Evolutionary conservation across 2,797 vertebrate genomes (phyloP).

Genomic region (Linurgus olivaceus): DNA sequence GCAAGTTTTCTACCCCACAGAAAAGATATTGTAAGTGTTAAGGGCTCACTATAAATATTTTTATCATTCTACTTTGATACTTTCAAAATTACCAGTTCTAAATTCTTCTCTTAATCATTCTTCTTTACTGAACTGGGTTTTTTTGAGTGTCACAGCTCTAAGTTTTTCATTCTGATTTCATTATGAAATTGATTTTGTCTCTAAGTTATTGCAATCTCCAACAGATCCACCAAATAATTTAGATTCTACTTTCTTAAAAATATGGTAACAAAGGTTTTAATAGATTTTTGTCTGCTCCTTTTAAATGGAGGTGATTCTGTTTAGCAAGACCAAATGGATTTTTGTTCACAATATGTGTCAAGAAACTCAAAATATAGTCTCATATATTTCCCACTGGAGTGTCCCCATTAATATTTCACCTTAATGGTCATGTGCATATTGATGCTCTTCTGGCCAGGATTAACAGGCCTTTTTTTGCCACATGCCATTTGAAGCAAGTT

Average conservation of each 20-base stretch:
- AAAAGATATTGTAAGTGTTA: neutral
- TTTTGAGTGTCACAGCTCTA: neutral
- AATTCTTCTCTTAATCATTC: neutral
- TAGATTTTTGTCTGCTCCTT: neutral
- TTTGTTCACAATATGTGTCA: neutral
- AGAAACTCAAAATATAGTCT: neutral
- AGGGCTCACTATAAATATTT: neutral
- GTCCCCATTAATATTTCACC: neutral
- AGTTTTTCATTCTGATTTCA: neutral
- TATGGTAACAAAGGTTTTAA: neutral
- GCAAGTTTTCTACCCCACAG: neutral
- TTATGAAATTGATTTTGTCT: neutral
- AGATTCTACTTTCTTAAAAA: neutral
- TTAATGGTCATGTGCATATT: neutral
- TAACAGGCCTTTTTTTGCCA: neutral
- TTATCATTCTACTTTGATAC: neutral
- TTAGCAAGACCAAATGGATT: neutral
- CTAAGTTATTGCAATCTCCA: neutral
- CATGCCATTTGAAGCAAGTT: neutral
- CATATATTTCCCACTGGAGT: neutral
- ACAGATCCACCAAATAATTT: neutral
- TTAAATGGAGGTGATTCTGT: neutral
- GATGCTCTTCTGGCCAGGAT: neutral
- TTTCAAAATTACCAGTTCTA: neutral
- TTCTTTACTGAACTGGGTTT: neutral